phyloP scores from a whole-genome alignment of 1,140 invertebrate genomes.

The Pomacea maculata region DNA sequence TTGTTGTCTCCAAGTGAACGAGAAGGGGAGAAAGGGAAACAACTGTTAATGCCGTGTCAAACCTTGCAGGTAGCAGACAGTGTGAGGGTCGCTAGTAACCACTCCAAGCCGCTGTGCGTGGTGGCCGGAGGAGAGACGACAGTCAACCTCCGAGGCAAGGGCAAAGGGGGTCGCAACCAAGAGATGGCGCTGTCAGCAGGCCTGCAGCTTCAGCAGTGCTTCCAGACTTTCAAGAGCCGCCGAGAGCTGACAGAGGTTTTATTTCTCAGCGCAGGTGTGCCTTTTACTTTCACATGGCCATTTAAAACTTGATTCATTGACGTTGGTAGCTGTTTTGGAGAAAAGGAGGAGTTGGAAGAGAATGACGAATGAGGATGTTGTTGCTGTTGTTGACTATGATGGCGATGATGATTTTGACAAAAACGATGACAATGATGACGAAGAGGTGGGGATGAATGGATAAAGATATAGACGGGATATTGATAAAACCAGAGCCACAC shows the following conservation, averaged over 20 bases:
- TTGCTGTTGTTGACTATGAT: background rate
- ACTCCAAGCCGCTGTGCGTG: constrained; percentile 67
- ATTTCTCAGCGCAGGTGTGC: constrained; percentile 15
- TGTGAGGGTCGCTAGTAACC: constrained; percentile 33
- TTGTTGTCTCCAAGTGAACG: too few species aligned
- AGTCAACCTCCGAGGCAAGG: constrained; percentile 77
- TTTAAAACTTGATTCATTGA: too few species aligned
- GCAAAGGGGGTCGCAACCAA: constrained; percentile 92
- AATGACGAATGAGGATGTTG: background rate
- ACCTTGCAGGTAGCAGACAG: constrained; percentile 22
- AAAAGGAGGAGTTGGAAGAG: background rate
- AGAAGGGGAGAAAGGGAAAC: background rate
- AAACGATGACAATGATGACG: too few species aligned
- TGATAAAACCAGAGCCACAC: too few species aligned
- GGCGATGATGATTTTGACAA: background rate
- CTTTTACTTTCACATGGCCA: too few species aligned
- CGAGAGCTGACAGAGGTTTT: background rate
- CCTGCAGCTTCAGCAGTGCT: constrained; percentile 42
- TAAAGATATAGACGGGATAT: too few species aligned
- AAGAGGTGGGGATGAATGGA: too few species aligned
- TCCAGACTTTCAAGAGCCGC: background rate
- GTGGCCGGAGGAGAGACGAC: constrained; percentile 91
- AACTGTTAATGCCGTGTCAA: background rate
- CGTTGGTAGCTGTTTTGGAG: background rate
- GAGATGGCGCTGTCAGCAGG: constrained; percentile 85